These are phyloP conservation scores for Phenganax stokvisi DNA, from an alignment of 92 coral and sea anemone species.

Conservation along the genomic window DNA sequence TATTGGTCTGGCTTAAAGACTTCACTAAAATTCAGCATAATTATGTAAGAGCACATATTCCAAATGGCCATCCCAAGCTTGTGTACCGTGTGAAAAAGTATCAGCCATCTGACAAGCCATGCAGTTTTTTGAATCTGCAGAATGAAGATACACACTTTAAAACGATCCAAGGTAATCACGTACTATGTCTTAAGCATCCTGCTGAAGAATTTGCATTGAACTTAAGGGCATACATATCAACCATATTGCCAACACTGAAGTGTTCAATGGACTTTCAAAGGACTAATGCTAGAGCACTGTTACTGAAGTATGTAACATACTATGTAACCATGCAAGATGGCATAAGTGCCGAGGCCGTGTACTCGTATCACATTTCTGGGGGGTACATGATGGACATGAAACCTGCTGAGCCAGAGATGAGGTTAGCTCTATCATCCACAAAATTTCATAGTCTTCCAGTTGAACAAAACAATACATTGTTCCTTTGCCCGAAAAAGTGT, in stretches of 20 bases:
- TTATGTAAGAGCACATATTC: background rate
- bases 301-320: conserved; percentile 33
- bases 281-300: conserved; percentile 43
- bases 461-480: background rate
- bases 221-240: background rate
- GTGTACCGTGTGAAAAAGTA: background rate
- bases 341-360: conserved; percentile 3
- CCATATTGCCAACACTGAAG: conserved; percentile 14
- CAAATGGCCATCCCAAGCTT: background rate
- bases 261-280: conserved; percentile 52
- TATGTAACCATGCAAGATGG: conserved; percentile 43
- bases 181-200: background rate
- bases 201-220: background rate
- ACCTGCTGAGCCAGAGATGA: background rate
- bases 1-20: conserved; percentile 26
- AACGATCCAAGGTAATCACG: background rate
- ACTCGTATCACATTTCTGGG: conserved; percentile 25
- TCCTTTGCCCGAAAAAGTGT: background rate
- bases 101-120: background rate
- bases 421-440: background rate
- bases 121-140: background rate
- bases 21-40: background rate
- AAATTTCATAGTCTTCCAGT: background rate
- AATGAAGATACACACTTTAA: background rate
- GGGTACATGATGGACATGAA: conserved; percentile 4